Evolutionary conservation across 1,140 invertebrate species (phyloP).

Genomic region (Lordiphosa stackelbergi): DNA sequence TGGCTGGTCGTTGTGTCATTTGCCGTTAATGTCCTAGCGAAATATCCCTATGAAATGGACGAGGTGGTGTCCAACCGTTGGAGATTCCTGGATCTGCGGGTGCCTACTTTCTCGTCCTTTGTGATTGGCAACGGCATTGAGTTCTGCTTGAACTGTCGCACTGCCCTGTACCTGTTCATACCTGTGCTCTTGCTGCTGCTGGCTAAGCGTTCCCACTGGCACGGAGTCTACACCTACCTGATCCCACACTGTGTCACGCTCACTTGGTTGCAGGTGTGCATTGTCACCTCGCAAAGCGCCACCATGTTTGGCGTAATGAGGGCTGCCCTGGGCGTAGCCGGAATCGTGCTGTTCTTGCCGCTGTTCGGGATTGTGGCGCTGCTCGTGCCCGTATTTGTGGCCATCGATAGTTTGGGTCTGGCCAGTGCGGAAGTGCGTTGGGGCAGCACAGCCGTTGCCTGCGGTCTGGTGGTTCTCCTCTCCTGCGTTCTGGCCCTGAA

Average conservation of each 20-base stretch:
- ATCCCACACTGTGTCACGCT: conserved; percentile 91
- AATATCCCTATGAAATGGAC: conserved; percentile 90
- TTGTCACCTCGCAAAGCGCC: conserved; percentile 87
- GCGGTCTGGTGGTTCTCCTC: conserved; percentile 79
- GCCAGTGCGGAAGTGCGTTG: conserved; percentile 82
- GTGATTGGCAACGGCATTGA: conserved; percentile 89
- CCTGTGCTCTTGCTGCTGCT: conserved; percentile 85
- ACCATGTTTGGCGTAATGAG: conserved; percentile 88
- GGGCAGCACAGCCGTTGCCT: conserved; percentile 79
- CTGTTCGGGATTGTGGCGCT: conserved; percentile 86
- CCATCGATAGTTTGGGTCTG: conserved; percentile 83
- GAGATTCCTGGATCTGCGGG: conserved; percentile 87
- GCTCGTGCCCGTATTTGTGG: conserved; percentile 84
- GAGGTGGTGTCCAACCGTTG: conserved; percentile 87
- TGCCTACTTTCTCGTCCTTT: conserved; percentile 88
- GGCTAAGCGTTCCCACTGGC: conserved; percentile 85
- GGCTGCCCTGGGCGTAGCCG: conserved; percentile 86
- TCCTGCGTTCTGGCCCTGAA: conserved; percentile 83
- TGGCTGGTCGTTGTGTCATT: conserved; percentile 86
- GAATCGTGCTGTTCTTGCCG: conserved; percentile 86
- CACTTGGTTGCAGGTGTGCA: conserved; percentile 91
- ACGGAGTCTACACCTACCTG: conserved; percentile 86
- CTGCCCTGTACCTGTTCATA: conserved; percentile 87
- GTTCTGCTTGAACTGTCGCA: conserved; percentile 89
- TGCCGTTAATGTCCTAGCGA: conserved; percentile 87